Evolutionary conservation across 2,888 invertebrate genomes (phyloP).

Genomic region (Troglohyphantes excavatus): DNA sequence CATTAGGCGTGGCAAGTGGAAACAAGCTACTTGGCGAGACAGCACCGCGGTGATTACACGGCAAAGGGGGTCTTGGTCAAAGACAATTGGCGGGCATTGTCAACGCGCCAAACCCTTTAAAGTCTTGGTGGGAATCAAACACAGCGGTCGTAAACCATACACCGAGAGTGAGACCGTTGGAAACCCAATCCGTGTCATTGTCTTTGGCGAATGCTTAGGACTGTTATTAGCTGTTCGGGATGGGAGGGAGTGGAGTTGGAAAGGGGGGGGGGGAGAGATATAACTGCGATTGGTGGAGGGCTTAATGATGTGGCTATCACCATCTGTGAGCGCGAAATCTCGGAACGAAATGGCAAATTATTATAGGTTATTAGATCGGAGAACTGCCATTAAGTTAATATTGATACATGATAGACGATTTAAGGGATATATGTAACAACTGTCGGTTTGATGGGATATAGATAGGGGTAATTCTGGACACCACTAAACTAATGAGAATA

Average conservation of each 20-base stretch:
- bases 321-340: not conserved
- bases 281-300: not conserved
- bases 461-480: too few species aligned
- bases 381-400: conserved; percentile 52
- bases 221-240: conserved; percentile 67
- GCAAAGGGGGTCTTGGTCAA: conserved; percentile 28
- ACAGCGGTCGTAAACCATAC: conserved; percentile 49
- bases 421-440: not conserved
- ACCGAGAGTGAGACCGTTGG: conserved; percentile 11
- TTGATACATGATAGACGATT: conserved; percentile 13
- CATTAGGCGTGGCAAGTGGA: conserved; percentile 59
- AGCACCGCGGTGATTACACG: conserved; percentile 45
- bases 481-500: too few species aligned
- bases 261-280: not conserved
- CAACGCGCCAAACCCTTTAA: not conserved
- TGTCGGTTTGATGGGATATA: not conserved
- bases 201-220: conserved; percentile 66
- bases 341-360: conserved; percentile 65
- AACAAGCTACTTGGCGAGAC: conserved; percentile 8
- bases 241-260: not conserved
- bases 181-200: conserved; percentile 64
- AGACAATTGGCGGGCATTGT: conserved; percentile 40
- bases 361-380: conserved; percentile 55
- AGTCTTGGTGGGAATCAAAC: conserved; percentile 50
- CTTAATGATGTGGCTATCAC: conserved; percentile 47